Evolutionary conservation across 2,888 invertebrate species (phyloP), one percentile per base, ranked within the genome.

Genomic region (Apotomis betuletana): DNA sequence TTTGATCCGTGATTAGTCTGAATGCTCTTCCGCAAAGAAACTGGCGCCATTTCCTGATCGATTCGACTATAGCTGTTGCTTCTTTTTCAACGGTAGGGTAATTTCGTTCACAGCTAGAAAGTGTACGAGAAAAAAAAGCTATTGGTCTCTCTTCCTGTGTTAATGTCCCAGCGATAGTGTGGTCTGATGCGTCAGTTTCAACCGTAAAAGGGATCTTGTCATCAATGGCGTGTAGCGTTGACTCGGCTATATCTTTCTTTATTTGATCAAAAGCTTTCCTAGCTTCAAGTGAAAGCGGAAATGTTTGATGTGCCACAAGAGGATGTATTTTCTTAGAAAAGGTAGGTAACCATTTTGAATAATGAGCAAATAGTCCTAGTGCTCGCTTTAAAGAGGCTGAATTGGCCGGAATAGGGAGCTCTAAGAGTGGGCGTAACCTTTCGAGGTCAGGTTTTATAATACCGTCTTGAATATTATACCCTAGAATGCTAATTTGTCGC

Each of bases 151-250:
- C 13, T 52, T 52, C 52, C 6, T 67, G 54, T 36, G 70, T 60
- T 27, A 70, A 36, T 5, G 60, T 61, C 5, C 15, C 65, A n/a
- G 60, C 70, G 15, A 70, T 41, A 1, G 65, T 27, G 59, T 54
- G 44, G 13, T 70, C 65, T 3, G 65, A 67, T 5, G 70, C 65
- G 38, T 70, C 70, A 2, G 65, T 67, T 41, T 70, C 60, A 3
- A 65, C 70, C 4, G 70, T 65, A 10, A 70, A 70, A 1, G 65
- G 27, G n/a, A 60, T 41, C 9, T 46, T 57, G 8, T 57, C n/a
- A 5, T 65, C 57, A n/a, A 65, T 65, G 3, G 65, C 55, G 36
- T 36, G 46, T 12, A 65, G 36, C 12, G 57, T 41, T 36, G 65
- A 65, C 5, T 65, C 9, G 1, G 46, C 44, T 36, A 65, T 65